Evolutionary conservation across 2,113 vertebrate genomes (phyloP).

Genomic region (Oreochromis niloticus): DNA sequence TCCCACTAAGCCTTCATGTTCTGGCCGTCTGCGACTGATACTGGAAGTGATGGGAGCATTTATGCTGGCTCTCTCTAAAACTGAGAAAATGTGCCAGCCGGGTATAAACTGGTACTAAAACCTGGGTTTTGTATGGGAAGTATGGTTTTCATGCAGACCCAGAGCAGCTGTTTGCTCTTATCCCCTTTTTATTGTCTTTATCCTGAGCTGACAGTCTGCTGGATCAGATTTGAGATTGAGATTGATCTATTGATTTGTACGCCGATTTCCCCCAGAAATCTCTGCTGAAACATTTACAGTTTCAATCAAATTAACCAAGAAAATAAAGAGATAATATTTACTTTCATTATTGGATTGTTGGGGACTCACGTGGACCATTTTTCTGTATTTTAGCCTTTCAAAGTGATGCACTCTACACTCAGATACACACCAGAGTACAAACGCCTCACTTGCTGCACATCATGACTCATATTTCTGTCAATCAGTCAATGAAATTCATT

Average conservation of each 20-base stretch:
- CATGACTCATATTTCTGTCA: constrained; percentile 85
- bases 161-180: not conserved
- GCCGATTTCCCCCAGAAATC: not conserved
- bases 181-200: not conserved
- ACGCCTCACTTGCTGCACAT: constrained; percentile 71
- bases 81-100: not conserved
- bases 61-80: not conserved
- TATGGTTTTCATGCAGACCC: not conserved
- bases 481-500: constrained; percentile 94
- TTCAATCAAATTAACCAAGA: not conserved
- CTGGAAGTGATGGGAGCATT: not conserved
- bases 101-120: not conserved
- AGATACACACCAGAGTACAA: not conserved
- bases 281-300: not conserved
- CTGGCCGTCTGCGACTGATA: not conserved
- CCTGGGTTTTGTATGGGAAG: not conserved
- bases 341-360: not conserved
- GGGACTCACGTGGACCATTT: not conserved
- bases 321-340: not conserved
- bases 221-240: not conserved
- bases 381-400: not conserved
- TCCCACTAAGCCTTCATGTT: not conserved
- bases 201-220: not conserved
- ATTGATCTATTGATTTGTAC: not conserved
- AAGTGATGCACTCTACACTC: not conserved